Percentiles rank a stretch among this genome's conserved stretches.
phyloP scores from a whole-genome alignment of 2,113 vertebrate species.

The Raja brachyura region DNA sequence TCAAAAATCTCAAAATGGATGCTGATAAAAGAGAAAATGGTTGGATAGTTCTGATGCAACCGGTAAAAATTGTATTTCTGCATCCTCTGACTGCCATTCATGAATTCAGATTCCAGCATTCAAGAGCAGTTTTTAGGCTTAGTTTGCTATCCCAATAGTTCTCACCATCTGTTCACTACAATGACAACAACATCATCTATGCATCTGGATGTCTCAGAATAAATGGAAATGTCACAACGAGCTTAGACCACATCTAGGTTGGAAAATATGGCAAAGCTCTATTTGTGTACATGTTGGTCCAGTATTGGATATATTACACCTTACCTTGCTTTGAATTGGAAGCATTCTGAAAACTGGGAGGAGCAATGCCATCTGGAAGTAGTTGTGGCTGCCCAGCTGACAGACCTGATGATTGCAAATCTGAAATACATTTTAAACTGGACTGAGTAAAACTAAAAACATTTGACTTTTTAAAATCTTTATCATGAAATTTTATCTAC shows the following conservation, averaged over 20 bases:
- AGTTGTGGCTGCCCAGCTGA: background rate
- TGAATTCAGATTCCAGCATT: background rate
- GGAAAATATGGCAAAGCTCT: background rate
- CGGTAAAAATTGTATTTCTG: background rate
- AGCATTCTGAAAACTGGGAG: background rate
- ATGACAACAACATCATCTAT: background rate
- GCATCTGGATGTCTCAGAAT: background rate
- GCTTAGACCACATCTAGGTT: background rate
- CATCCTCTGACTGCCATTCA: too few species aligned
- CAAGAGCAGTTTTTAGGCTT: background rate
- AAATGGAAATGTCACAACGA: background rate
- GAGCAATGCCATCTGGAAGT: conserved; percentile 11
- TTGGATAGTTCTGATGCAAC: background rate
- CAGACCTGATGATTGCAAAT: conserved; percentile 6
- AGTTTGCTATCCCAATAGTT: background rate
- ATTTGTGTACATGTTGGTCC: background rate
- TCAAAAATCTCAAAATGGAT: background rate
- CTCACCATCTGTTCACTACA: background rate
- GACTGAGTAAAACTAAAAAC: background rate
- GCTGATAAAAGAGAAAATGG: background rate
- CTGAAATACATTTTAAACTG: conserved; percentile 20
- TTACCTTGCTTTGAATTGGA: conserved; percentile 19
- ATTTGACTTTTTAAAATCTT: background rate
- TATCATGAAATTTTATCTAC: background rate
- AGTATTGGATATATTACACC: background rate